Evolutionary conservation across 2,113 vertebrate species (phyloP).

Genomic region (Fukomys damarensis): DNA sequence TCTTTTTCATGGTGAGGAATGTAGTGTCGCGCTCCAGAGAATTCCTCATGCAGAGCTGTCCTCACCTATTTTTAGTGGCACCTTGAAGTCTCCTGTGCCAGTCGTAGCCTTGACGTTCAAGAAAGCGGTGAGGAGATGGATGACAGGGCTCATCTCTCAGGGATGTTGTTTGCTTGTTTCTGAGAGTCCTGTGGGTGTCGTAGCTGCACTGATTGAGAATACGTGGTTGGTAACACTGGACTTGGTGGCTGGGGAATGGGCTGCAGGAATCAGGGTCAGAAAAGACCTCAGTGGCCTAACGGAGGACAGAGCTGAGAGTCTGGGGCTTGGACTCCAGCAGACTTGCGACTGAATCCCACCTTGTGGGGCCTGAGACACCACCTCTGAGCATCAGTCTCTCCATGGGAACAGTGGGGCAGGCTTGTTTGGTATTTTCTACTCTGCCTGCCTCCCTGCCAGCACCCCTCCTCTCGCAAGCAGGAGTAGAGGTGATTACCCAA

Average conservation of each 20-base stretch:
- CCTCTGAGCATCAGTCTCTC: accelerated
- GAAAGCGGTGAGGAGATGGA: accelerated
- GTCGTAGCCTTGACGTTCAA: neutral
- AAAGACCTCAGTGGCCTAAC: neutral
- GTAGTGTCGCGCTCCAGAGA: neutral
- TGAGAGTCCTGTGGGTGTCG: neutral
- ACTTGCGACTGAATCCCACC: neutral
- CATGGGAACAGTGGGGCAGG: neutral
- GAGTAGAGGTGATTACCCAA: no score
- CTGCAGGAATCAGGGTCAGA: neutral
- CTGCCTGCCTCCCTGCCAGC: neutral
- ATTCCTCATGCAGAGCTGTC: neutral
- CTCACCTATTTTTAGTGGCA: no score
- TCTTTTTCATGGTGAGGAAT: neutral
- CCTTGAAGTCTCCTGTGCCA: neutral
- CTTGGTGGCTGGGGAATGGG: neutral
- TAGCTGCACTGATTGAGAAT: neutral
- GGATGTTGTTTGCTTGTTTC: neutral
- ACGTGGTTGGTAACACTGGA: neutral
- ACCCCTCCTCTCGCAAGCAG: no score
- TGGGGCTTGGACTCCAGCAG: neutral
- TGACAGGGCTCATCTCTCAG: neutral
- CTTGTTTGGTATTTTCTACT: neutral
- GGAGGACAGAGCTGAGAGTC: neutral
- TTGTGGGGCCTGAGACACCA: neutral